Conservation (phyloP, 2,888 invertebrate genomes). For the Drymonia ruficornis region DNA sequence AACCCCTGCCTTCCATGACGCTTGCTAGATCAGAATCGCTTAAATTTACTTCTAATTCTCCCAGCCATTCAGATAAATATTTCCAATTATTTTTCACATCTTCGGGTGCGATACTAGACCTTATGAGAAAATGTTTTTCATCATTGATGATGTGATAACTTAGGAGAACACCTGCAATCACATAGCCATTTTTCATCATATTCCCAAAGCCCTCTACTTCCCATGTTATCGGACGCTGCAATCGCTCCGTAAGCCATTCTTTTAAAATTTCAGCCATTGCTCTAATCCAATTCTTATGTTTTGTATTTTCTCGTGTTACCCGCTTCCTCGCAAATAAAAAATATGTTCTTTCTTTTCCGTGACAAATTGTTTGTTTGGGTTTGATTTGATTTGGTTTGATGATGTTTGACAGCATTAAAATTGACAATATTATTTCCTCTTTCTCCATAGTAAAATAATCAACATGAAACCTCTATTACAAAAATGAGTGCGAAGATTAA, state of each 20-base stretch:
- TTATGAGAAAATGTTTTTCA: conserved; percentile 80
- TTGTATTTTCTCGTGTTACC: background rate
- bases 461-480: too few species aligned
- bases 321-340: background rate
- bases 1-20: conserved; percentile 78
- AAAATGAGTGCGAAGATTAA: too few species aligned
- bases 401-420: too few species aligned
- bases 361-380: too few species aligned
- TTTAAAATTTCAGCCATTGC: conserved; percentile 85
- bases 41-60: conserved; percentile 73
- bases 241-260: conserved; percentile 84
- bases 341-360: too few species aligned
- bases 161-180: conserved; percentile 82
- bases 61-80: conserved; percentile 81
- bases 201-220: conserved; percentile 81
- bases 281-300: background rate
- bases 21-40: conserved; percentile 71
- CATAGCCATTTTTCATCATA: conserved; percentile 83
- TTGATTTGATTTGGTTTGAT: too few species aligned
- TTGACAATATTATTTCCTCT: too few species aligned
- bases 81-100: conserved; percentile 81
- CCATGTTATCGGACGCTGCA: conserved; percentile 83
- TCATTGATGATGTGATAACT: conserved; percentile 85
- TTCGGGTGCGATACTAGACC: conserved; percentile 60
- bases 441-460: too few species aligned